Base-by-base conservation (phyloP, 1,140 invertebrate genomes). In the Drosophila willistoni region DNA sequence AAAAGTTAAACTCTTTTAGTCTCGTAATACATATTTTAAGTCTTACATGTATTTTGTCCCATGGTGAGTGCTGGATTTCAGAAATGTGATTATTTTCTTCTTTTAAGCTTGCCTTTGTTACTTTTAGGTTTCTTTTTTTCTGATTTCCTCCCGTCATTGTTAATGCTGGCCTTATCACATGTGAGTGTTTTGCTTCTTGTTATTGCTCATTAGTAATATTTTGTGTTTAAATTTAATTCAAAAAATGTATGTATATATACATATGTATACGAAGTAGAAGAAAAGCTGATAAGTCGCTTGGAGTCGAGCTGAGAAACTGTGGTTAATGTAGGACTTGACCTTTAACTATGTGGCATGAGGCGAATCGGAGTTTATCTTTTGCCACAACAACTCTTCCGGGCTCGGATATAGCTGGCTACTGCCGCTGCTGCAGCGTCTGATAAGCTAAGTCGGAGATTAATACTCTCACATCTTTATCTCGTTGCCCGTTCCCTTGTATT, bases 321-420 rank as follows among this genome's bases (percentile, higher is more conserved):
- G 29, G 14, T 10, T 33, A 44, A 56, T 51, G 17, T 51, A 22
- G 17, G 51, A 42, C 36, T 59, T 70, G 74, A 69, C 71, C 66
- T 70, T 73, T 70, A 68, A 25, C 54, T 54, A 59, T 59, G 57
- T 63, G 44, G 19, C 17, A 51, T 22, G 44, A 51, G 17, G 12
- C 39, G 47, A 25, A 44, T 41, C 60, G 34, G 61, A 36, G n/a
- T 77, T 83, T 84, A 87, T 87, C 85, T 77, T 85, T 76, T 39
- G 68, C 63, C 61, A 62, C 68, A 73, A 64, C 68, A 73, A 66
- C 70, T 82, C 83, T 87, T 85, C 82, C 82, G 82, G 82, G 62
- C 83, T 82, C 44, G 44, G 10, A 39, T 12, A 33, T 56, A 13
- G 41, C 60, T 62, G 33, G 41, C 60, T 62, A 64, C 61, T 71